Base-by-base conservation (phyloP, 2,797 vertebrate species). In the Sparus aurata region DNA sequence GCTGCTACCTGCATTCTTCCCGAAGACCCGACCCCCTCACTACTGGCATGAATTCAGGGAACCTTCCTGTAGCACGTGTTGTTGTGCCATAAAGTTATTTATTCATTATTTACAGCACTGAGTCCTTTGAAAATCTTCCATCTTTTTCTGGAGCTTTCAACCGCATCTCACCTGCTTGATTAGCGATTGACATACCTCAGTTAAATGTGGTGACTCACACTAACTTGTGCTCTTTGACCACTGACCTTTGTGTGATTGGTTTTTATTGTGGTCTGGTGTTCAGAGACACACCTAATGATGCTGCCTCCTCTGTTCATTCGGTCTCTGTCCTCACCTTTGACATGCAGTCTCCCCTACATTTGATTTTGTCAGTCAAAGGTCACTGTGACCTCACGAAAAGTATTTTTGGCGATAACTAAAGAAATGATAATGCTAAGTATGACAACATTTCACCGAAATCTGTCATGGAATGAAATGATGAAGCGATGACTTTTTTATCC, bases 191-290 rank as follows among this genome's bases (percentile, higher is more conserved):
- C 13, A 55, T 16, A 16, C 27, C 41, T 54, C 22, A 20, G 20
- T 27, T 55, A 34, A 34, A 34, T 7, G 30, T 43, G 43, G 46
- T n/a, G 4, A 57, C 27, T 16, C 34, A 12, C 20, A 61, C 27
- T 20, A 17, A 27, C 23, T 22, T 27, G 1, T 50, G 5, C 46
- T 41, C 3, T 0, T 11, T 67, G 54, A 75, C 54, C 62, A 75
- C n/a, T 68, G 22, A 68, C 64, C 23, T n/a, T 20, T 20, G 45
- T 61, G 25, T 8, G 20, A 23, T 43, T 53, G 17, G 50, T 76
- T 69, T 69, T 18, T 13, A 43, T 55, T 27, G 30, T 45, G 3
- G 1, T 45, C 5, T 52, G 46, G 18, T 30, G 38, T 34, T 69
- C 20, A 30, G 38, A 46, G 38, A 18, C 6, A n/a, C 12, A n/a